Conservation (phyloP, 2,113 vertebrate species). For the Scartelaos histophorus region DNA sequence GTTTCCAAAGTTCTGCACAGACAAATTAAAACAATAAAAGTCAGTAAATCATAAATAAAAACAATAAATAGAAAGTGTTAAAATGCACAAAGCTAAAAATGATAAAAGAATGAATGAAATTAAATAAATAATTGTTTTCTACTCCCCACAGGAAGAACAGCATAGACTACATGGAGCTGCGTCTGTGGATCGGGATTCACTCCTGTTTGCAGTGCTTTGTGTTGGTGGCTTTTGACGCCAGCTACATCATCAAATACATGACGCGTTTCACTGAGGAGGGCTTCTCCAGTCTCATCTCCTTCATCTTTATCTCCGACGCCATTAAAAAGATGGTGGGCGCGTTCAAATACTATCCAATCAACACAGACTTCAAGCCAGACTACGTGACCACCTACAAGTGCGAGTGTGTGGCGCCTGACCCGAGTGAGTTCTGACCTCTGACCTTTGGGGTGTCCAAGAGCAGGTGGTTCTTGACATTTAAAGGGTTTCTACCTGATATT, state of each 20-base stretch:
- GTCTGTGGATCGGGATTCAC: constrained; percentile 96
- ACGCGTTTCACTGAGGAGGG: constrained; percentile 98
- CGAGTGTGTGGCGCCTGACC: constrained; percentile 90
- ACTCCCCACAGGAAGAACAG: constrained; percentile 77
- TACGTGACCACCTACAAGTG: constrained; percentile 93
- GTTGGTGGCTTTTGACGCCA: constrained; percentile 91
- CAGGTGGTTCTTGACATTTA: neutral
- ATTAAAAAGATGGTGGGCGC: constrained; percentile 93
- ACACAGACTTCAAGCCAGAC: constrained; percentile 89
- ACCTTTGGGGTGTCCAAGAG: neutral
- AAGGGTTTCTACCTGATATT: neutral
- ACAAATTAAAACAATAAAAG: too few species aligned
- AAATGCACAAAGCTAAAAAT: too few species aligned
- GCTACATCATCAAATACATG: constrained; percentile 98
- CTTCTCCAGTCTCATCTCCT: constrained; percentile 98
- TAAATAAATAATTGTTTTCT: too few species aligned
- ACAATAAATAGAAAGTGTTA: too few species aligned
- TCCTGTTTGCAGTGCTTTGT: constrained; percentile 93
- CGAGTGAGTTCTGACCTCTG: constrained; percentile 80
- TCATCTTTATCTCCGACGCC: constrained; percentile 98
- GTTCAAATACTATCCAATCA: constrained; percentile 95
- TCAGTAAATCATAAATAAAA: too few species aligned
- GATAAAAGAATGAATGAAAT: too few species aligned
- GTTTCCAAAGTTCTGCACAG: neutral
- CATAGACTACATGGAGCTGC: constrained; percentile 97